Evolutionary conservation across 30 jellyfish, hydroid and myxozoan genomes (phyloP).

Genomic region (Cassiopea andromeda): DNA sequence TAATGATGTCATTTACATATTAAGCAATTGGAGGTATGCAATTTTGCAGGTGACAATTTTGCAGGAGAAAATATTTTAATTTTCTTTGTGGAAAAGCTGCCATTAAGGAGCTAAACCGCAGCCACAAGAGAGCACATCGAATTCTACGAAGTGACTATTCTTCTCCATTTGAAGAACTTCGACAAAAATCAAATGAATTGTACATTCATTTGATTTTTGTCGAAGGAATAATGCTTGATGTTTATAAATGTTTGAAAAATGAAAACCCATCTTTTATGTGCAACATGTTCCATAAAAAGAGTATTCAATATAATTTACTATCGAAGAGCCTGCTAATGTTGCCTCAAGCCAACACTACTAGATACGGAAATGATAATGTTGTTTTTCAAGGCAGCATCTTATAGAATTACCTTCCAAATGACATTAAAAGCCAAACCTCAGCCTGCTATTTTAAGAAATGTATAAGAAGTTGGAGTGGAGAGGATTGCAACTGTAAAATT

Average conservation of each 20-base stretch:
- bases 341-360: background rate
- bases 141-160: conserved; percentile 3
- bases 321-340: conserved; percentile 18
- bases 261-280: conserved; percentile 18
- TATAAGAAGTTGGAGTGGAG: conserved; percentile 5
- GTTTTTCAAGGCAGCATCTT: conserved; percentile 9
- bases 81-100: background rate
- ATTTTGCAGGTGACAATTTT: background rate
- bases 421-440: conserved; percentile 1
- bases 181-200: background rate
- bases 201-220: background rate
- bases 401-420: conserved; percentile 23
- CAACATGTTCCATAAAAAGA: conserved; percentile 1
- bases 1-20: no score
- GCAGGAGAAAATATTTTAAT: background rate
- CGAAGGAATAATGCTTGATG: background rate
- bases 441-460: conserved; percentile 9
- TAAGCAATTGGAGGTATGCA: no score
- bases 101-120: background rate
- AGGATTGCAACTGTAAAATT: background rate
- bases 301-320: background rate
- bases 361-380: conserved; percentile 3
- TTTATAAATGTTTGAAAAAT: background rate
- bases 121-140: conserved; percentile 6
- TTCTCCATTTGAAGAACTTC: conserved; percentile 9